phyloP scores from a whole-genome alignment of 2,888 invertebrate genomes.

The Anodontia alba region DNA sequence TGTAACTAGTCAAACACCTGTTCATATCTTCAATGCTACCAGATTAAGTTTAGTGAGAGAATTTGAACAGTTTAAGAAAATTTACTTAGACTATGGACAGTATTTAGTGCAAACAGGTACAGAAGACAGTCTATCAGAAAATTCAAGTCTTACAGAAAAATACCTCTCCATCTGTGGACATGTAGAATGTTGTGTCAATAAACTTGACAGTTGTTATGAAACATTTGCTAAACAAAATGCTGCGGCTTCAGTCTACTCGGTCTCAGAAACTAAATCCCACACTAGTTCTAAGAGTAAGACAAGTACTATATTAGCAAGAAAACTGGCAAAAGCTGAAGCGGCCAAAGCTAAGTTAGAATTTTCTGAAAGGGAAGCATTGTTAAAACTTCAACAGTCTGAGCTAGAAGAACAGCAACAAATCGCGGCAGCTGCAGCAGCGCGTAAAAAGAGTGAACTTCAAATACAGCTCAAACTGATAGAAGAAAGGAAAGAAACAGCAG shows the following conservation, averaged over 20 bases:
- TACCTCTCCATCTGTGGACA: neutral
- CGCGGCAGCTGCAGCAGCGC: neutral
- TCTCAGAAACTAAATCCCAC: neutral
- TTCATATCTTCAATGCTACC: neutral
- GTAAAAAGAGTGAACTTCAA: conserved; percentile 26
- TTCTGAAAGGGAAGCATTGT: neutral
- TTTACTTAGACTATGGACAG: neutral
- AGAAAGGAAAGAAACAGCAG: conserved; percentile 16
- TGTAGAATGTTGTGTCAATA: neutral
- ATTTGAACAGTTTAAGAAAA: neutral
- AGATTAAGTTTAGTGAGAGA: neutral
- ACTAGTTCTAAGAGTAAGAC: neutral
- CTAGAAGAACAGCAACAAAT: conserved; percentile 10
- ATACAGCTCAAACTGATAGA: conserved; percentile 13
- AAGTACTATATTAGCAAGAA: conserved; percentile 3
- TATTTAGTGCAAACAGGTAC: neutral
- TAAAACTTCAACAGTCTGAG: conserved; percentile 20
- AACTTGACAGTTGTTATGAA: neutral
- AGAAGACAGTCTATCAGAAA: neutral
- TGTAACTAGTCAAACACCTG: neutral
- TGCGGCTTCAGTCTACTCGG: neutral
- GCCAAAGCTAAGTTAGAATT: conserved; percentile 9
- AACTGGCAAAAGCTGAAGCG: conserved; percentile 26
- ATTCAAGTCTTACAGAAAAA: neutral
- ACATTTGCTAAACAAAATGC: neutral